phyloP scores from a whole-genome alignment of 2,888 invertebrate species.

The Ophion slaviceki region DNA sequence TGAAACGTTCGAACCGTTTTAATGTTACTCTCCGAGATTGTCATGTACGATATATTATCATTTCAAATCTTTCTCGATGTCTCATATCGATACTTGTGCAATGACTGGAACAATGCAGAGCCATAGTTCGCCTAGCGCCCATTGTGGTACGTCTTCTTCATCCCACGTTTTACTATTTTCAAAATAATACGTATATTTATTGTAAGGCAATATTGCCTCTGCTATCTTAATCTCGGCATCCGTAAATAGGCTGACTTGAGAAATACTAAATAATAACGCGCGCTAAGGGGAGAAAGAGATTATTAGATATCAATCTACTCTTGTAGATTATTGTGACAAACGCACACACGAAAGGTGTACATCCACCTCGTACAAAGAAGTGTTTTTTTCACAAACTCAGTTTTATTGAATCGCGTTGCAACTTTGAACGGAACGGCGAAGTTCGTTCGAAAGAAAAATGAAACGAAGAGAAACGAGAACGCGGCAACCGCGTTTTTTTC shows the following conservation, averaged over 20 bases:
- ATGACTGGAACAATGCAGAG: neutral
- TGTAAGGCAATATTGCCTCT: constrained; percentile 73
- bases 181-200: constrained; percentile 71
- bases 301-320: neutral
- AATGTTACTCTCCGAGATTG: neutral
- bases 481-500: neutral
- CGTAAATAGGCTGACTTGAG: constrained; percentile 70
- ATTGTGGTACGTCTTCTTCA: no score
- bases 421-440: neutral
- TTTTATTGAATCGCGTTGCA: neutral
- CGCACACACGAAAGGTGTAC: neutral
- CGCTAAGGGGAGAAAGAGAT: constrained; percentile 1
- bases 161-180: constrained; percentile 65
- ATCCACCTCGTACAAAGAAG: neutral
- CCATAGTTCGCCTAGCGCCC: no score
- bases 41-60: constrained; percentile 10
- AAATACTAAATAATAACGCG: constrained; percentile 60
- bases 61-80: constrained; percentile 12
- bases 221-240: constrained; percentile 71
- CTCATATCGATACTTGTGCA: constrained; percentile 15
- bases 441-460: neutral
- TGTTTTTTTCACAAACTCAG: constrained; percentile 12
- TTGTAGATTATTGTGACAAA: constrained; percentile 22
- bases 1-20: constrained; percentile 25
- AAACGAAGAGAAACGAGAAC: neutral